Base-by-base conservation (phyloP, 1,140 invertebrate species). In the Eriosoma lanigerum region DNA sequence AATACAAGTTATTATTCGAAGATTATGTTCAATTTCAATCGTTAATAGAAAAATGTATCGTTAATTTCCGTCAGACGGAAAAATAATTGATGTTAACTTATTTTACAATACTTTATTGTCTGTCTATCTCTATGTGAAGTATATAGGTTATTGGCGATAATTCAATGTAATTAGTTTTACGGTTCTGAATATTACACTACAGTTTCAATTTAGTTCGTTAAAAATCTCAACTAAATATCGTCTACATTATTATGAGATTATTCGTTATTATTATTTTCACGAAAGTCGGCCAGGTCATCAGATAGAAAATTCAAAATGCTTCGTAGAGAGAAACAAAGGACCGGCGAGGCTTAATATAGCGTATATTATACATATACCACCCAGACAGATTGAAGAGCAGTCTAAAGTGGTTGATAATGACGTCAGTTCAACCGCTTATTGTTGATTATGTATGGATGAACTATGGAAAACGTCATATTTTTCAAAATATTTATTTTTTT, bases 341-440 rank as follows among this genome's bases (percentile, higher is more conserved):
- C 26, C n/a, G 21, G 15, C n/a, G 72, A 54, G 24, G 13, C 52
- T 17, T 38, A 3, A 8, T 54, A 19, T 38, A 38, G 3, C 3
- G 3, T 38, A 38, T 38, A 38, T 38, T 38, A 38, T 38, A n/a
- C 0, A 21, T 66, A 44, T 66, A 66, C 52, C 46, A 46, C 29
- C 48, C 68, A 75, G 72, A 75, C 72, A 26, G 52, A 50, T 75
- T 54, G 48, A 54, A 75, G 19, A 32, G 50, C 50, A 12, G 50
- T 75, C 72, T 54, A 75, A 75, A 75, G 72, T 75, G 72, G 72
- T 75, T 75, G 50, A 21, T 75, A 75, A 58, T 75, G 72, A 75
- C 72, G 72, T 75, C 72, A 54, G 72, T 50, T 56, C 19, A 32
- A 75, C 72, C 19, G 72, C 48, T 29, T 72, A 50, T 44, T 66